A percentile compares a stretch with the other conserved stretches of the same genome.
These are phyloP conservation scores for Taxidea taxus DNA, from an alignment of 2,113 vertebrate genomes.

Conservation along the genomic window DNA sequence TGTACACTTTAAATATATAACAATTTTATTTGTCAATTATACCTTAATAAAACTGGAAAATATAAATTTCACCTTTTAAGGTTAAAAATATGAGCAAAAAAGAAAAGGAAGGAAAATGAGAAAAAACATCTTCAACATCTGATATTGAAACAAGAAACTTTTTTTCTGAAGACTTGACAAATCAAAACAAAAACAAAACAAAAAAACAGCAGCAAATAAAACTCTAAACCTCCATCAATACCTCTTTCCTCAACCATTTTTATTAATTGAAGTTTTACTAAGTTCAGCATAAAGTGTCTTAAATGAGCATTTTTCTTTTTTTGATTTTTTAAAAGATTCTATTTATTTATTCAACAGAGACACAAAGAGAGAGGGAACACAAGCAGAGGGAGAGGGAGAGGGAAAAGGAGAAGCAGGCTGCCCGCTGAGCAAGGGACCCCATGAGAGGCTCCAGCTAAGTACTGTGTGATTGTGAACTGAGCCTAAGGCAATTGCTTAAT, in stretches of 20 bases:
- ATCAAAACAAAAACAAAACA: background rate
- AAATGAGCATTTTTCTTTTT: background rate
- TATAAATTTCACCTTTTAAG: background rate
- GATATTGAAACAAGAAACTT: background rate
- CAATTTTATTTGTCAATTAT: background rate
- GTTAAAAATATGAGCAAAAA: background rate
- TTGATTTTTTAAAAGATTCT: no score
- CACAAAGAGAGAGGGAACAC: no score
- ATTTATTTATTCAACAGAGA: no score
- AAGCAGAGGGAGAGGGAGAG: no score
- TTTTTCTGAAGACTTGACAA: background rate
- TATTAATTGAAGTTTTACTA: background rate
- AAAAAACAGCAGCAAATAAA: background rate
- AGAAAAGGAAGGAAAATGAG: background rate
- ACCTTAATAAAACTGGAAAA: background rate
- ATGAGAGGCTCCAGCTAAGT: no score
- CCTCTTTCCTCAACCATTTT: background rate
- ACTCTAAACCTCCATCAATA: background rate
- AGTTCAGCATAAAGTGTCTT: background rate
- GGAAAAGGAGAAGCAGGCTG: no score
- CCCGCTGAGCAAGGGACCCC: no score
- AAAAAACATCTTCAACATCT: background rate
- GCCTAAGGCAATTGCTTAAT: no score
- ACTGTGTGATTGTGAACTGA: no score
- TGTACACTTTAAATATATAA: background rate